These are phyloP conservation scores for Rostratula benghalensis DNA, from an alignment of 2,113 vertebrate genomes.

Conservation along the genomic window DNA sequence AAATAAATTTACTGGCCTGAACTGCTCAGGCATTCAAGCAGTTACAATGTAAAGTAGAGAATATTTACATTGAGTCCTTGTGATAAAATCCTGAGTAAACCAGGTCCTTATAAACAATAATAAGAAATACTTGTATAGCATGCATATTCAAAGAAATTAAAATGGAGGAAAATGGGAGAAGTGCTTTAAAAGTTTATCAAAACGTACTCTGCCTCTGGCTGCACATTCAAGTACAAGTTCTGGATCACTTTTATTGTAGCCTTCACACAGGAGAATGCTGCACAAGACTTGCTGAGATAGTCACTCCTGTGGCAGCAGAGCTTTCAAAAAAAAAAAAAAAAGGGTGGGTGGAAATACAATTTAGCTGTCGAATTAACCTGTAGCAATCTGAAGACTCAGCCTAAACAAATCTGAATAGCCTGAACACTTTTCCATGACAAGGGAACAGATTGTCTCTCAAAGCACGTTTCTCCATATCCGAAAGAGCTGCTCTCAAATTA, in stretches of 20 bases:
- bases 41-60: background rate
- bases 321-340: background rate
- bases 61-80: background rate
- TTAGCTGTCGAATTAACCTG: background rate
- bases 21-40: background rate
- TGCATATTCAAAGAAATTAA: background rate
- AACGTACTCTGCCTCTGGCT: background rate
- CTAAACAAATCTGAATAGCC: background rate
- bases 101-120: background rate
- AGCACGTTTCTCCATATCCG: background rate
- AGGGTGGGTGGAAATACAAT: background rate
- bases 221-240: background rate
- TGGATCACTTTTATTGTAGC: background rate
- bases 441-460: background rate
- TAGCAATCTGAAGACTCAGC: background rate
- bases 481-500: background rate
- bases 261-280: background rate
- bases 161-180: background rate
- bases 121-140: background rate
- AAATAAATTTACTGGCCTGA: background rate
- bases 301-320: background rate
- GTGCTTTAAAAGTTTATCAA: background rate
- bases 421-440: background rate
- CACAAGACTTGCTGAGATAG: background rate
- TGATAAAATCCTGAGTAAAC: background rate